Evolutionary conservation across 2,888 invertebrate genomes (phyloP).

Genomic region (Zygogramma bicolorata): DNA sequence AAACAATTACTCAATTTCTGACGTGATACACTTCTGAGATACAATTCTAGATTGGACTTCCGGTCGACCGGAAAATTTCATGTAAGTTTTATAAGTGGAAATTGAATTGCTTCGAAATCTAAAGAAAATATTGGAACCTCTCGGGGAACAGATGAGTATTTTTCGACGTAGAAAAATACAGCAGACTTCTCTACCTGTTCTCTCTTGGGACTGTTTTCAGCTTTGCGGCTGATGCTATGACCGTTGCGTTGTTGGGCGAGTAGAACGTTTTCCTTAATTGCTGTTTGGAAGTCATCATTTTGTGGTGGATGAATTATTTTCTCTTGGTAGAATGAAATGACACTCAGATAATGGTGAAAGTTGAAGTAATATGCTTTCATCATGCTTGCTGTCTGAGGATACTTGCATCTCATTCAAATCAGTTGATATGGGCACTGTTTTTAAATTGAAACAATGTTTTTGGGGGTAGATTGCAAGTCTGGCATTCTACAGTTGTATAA

Average conservation of each 20-base stretch:
- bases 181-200: neutral
- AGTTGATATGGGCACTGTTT: no score
- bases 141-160: slow-evolving; percentile 46
- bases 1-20: neutral
- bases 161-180: slow-evolving; percentile 37
- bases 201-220: neutral
- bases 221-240: neutral
- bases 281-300: no score
- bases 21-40: neutral
- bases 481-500: no score
- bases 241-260: neutral
- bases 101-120: slow-evolving; percentile 53
- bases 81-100: slow-evolving; percentile 53
- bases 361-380: no score
- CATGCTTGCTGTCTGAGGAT: no score
- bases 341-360: no score
- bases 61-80: slow-evolving; percentile 45
- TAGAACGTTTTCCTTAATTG: neutral
- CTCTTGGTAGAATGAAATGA: no score
- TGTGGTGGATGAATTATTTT: no score
- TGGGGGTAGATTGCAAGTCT: no score
- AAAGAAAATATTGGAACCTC: slow-evolving; percentile 53
- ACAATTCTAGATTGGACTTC: neutral
- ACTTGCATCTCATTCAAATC: no score
- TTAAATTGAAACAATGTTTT: no score